A percentile compares a stretch with the other conserved stretches of the same genome.
Evolutionary conservation across 2,888 invertebrate genomes (phyloP).

Genomic region (Drosophila paucipuncta): DNA sequence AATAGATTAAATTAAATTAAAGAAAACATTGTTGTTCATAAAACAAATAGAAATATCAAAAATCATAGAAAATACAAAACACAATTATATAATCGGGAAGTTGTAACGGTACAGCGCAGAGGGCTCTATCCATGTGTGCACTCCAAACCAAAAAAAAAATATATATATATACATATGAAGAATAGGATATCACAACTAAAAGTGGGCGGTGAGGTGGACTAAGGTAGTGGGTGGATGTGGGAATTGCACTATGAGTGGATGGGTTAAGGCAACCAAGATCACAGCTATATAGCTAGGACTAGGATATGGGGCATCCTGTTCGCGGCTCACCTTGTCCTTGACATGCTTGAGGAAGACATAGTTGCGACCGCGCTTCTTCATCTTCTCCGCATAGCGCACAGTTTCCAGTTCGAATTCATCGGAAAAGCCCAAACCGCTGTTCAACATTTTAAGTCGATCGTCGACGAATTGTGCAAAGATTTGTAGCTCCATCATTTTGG

Average conservation of each 20-base stretch:
- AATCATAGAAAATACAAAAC: constrained; percentile 34
- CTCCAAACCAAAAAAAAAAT: constrained; percentile 39
- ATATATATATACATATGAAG: constrained; percentile 10
- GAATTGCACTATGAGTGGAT: constrained; percentile 33
- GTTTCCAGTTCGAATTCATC: constrained; percentile 98
- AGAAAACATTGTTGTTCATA: constrained; percentile 54
- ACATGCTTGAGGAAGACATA: constrained; percentile 95
- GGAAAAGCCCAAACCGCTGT: constrained; percentile 95
- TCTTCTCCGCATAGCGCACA: constrained; percentile 86
- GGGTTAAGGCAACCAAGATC: constrained; percentile 43
- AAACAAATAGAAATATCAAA: constrained; percentile 40
- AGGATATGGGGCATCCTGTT: not conserved
- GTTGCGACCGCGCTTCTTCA: constrained; percentile 85
- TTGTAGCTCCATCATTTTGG: constrained; percentile 96
- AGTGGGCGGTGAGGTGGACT: constrained; percentile 9
- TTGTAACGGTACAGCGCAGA: constrained; percentile 46
- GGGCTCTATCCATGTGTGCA: constrained; percentile 32
- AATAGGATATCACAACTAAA: constrained; percentile 26
- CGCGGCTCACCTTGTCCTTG: constrained; percentile 91
- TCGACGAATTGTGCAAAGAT: constrained; percentile 98
- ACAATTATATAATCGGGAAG: constrained; percentile 28
- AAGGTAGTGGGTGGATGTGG: constrained; percentile 31
- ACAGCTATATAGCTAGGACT: constrained; percentile 20
- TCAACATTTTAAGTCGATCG: constrained; percentile 95
- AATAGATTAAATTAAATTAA: constrained; percentile 76